A percentile compares a stretch with the other conserved stretches of the same genome.
These are phyloP conservation scores for Drosophila biarmipes DNA, from an alignment of 1,140 invertebrate genomes.

Conservation along the genomic window DNA sequence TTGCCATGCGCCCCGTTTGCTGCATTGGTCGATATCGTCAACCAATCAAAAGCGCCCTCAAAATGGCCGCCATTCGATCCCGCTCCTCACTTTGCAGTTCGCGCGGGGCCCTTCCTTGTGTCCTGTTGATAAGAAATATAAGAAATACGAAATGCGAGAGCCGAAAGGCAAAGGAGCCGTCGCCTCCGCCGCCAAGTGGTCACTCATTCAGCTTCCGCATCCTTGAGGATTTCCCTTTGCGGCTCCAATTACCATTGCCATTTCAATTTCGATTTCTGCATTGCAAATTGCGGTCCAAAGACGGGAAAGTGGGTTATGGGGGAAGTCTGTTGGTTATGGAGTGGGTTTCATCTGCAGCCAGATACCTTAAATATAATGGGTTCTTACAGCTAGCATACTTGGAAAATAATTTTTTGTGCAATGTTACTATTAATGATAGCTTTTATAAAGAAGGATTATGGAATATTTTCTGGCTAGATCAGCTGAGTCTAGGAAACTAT, in stretches of 20 bases:
- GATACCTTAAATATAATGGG: background rate
- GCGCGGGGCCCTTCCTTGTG: constrained; percentile 9
- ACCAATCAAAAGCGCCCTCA: constrained; percentile 84
- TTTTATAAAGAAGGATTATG: too few species aligned
- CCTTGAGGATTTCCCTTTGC: constrained; percentile 16
- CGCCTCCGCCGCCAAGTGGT: constrained; percentile 22
- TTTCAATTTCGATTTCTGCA: constrained; percentile 8
- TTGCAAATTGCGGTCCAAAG: constrained; percentile 1
- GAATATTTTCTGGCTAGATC: too few species aligned
- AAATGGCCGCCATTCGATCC: constrained; percentile 84
- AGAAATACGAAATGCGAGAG: constrained; percentile 19
- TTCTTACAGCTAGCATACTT: too few species aligned
- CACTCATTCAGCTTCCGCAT: constrained; percentile 28
- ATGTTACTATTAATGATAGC: too few species aligned
- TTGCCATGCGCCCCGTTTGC: constrained; percentile 58
- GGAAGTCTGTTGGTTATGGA: background rate
- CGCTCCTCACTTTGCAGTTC: constrained; percentile 43
- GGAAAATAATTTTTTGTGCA: too few species aligned
- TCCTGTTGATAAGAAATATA: constrained; percentile 30
- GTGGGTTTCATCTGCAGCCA: background rate
- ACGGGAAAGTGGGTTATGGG: constrained; percentile 2
- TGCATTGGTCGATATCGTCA: constrained; percentile 84
- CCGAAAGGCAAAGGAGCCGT: constrained; percentile 11
- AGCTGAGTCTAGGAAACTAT: too few species aligned
- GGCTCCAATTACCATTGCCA: constrained; percentile 15